phyloP scores from a whole-genome alignment of 2,113 vertebrate species.

The Suricata suricatta region DNA sequence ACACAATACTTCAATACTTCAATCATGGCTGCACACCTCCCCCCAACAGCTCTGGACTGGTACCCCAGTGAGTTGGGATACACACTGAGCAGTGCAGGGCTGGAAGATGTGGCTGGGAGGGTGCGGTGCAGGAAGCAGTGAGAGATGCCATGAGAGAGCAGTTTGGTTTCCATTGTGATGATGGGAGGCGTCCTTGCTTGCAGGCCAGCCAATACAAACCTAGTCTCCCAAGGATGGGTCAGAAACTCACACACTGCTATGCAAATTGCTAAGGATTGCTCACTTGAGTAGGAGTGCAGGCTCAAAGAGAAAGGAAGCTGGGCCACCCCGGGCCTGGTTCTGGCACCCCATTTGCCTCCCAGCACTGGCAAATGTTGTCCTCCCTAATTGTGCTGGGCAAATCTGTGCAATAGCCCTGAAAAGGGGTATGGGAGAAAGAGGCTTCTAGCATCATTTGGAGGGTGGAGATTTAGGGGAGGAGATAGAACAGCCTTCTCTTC shows the following conservation, averaged over 20 bases:
- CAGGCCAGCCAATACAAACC: neutral
- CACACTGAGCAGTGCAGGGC: neutral
- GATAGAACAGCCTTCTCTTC: neutral
- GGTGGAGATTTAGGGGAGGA: neutral
- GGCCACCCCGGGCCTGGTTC: neutral
- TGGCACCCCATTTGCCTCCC: neutral
- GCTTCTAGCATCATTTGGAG: neutral
- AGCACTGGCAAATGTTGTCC: neutral
- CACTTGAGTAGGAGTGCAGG: neutral
- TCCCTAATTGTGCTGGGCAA: neutral
- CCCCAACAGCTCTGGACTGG: neutral
- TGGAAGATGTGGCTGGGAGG: neutral
- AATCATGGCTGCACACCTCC: neutral
- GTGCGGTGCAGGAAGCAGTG: neutral
- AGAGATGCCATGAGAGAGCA: too few relatives aligned
- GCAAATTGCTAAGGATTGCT: neutral
- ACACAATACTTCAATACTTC: neutral
- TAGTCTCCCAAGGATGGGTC: neutral
- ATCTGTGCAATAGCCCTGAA: neutral
- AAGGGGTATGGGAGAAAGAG: neutral
- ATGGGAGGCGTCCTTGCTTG: neutral
- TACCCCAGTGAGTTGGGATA: neutral
- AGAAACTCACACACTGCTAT: neutral
- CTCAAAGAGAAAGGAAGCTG: neutral
- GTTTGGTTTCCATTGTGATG: neutral